phyloP scores from a whole-genome alignment of 2,113 vertebrate genomes.

The Paracanthobrama guichenoti region DNA sequence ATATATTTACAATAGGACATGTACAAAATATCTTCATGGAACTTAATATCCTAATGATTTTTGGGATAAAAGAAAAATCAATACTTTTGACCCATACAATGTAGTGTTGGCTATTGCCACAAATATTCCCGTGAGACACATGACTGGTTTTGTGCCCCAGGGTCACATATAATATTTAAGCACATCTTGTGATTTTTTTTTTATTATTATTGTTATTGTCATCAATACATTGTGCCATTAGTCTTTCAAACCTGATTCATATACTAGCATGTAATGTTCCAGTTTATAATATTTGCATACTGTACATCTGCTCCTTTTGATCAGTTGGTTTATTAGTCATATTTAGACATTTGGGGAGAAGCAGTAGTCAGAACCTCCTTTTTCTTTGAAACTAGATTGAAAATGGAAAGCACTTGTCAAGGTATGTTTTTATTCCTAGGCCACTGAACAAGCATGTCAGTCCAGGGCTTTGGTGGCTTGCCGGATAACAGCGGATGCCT shows the following conservation, averaged over 20 bases:
- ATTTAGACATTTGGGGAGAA: neutral
- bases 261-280: too few species aligned
- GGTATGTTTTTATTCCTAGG: constrained; percentile 66
- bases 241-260: neutral
- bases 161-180: too few species aligned
- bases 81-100: too few species aligned
- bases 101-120: too few species aligned
- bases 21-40: too few species aligned
- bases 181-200: neutral
- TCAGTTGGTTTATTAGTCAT: neutral
- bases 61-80: too few species aligned
- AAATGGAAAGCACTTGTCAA: neutral
- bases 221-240: neutral
- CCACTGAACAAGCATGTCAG: constrained; percentile 62
- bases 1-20: too few species aligned
- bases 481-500: constrained; percentile 61
- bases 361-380: neutral
- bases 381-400: neutral
- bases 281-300: neutral
- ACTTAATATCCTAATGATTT: too few species aligned
- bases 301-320: neutral
- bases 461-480: constrained; percentile 62
- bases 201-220: neutral
- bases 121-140: too few species aligned
- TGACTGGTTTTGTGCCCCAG: too few species aligned